Conservation (phyloP, 2,797 vertebrate genomes). For the Halcyon leucocephala region DNA sequence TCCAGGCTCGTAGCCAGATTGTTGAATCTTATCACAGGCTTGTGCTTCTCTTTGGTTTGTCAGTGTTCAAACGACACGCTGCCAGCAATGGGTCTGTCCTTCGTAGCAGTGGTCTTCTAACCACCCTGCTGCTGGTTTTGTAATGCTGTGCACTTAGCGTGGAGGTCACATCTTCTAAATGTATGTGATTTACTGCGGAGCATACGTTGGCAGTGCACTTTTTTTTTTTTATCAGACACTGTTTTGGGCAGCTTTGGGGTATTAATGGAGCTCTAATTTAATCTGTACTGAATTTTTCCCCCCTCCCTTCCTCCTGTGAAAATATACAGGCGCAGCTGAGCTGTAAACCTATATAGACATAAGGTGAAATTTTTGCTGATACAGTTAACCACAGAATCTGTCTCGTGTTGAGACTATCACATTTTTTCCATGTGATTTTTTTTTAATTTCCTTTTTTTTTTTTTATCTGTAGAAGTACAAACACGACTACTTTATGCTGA, state of each 20-base stretch:
- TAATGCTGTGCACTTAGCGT: background rate
- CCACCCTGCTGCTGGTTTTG: background rate
- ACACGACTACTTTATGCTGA: background rate
- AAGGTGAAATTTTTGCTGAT: conserved; percentile 8
- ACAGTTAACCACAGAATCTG: background rate
- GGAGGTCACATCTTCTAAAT: background rate
- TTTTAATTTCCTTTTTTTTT: background rate
- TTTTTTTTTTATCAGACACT: background rate
- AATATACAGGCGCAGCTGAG: background rate
- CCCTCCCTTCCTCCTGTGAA: background rate
- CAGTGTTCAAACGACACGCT: rapidly evolving
- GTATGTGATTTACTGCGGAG: background rate
- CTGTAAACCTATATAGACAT: background rate
- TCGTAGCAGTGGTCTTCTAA: background rate
- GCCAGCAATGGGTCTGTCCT: background rate
- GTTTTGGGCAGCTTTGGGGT: background rate
- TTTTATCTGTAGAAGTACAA: background rate
- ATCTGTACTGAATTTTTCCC: background rate
- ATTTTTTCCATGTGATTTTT: background rate
- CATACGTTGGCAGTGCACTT: rapidly evolving
- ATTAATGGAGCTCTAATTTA: background rate
- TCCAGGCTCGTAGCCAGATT: background rate
- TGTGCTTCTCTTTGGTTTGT: background rate
- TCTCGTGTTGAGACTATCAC: background rate
- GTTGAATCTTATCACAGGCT: background rate